Conservation (phyloP, 2,888 invertebrate species). For the Ochlodes sylvanus region DNA sequence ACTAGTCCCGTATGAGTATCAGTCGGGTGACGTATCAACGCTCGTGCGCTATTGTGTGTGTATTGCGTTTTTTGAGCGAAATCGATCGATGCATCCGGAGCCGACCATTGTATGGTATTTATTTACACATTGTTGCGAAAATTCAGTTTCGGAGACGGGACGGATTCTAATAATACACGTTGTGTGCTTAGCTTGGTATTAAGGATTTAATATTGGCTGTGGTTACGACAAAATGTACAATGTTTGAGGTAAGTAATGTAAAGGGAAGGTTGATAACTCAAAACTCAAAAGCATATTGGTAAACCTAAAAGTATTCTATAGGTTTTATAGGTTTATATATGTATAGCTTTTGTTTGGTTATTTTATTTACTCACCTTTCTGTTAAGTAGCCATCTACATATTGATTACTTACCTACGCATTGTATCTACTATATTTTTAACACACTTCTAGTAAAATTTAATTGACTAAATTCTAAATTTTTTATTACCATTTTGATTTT, state of each 20-base stretch:
- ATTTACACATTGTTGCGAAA: conserved; percentile 67
- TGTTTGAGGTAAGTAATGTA: not conserved
- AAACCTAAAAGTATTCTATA: too few relatives aligned
- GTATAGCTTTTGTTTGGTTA: too few relatives aligned
- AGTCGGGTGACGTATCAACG: conserved; percentile 68
- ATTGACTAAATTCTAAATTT: too few relatives aligned
- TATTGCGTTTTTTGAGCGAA: conserved; percentile 80
- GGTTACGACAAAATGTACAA: conserved; percentile 13
- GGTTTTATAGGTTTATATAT: too few relatives aligned
- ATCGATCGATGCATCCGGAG: conserved; percentile 72
- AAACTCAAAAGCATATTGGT: too few relatives aligned
- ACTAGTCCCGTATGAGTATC: conserved; percentile 52
- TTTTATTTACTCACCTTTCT: too few relatives aligned
- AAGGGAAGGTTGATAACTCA: not conserved
- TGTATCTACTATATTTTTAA: too few relatives aligned
- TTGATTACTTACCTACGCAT: too few relatives aligned
- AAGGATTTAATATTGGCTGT: conserved; percentile 12
- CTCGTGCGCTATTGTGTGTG: conserved; percentile 74
- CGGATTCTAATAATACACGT: conserved; percentile 27
- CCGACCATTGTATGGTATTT: conserved; percentile 65
- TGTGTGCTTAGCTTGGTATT: conserved; percentile 27
- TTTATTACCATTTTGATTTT: too few relatives aligned
- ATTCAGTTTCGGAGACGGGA: conserved; percentile 33
- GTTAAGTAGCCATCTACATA: too few relatives aligned
- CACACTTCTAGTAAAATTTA: too few relatives aligned